A percentile compares a stretch with the other conserved stretches of the same genome.
Conservation (phyloP, 2,113 vertebrate species). For the Perccottus glenii region DNA sequence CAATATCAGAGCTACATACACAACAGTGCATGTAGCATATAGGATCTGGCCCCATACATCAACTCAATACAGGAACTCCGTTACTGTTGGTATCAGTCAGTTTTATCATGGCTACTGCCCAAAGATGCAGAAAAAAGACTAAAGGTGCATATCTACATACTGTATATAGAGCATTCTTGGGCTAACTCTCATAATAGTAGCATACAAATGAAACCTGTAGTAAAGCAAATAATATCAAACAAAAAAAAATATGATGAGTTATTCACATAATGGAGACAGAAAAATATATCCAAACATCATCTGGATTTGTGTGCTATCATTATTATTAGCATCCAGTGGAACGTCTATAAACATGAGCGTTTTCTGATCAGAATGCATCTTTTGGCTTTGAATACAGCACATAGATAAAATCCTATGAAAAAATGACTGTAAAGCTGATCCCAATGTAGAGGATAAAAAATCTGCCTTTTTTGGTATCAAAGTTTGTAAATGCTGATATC, state of each 20-base stretch:
- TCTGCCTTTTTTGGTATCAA: slow-evolving; percentile 92
- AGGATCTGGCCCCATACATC: neutral
- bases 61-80: slow-evolving; percentile 11
- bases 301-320: slow-evolving; percentile 86
- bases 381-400: slow-evolving; percentile 85
- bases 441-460: slow-evolving; percentile 77
- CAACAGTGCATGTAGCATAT: no score
- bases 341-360: slow-evolving; percentile 87
- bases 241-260: slow-evolving; percentile 42
- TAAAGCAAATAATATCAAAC: slow-evolving; percentile 59
- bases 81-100: slow-evolving; percentile 9
- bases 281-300: slow-evolving; percentile 75
- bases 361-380: slow-evolving; percentile 84
- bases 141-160: slow-evolving; percentile 90
- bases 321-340: slow-evolving; percentile 65
- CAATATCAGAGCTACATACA: no score
- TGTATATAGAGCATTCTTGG: slow-evolving; percentile 89
- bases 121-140: slow-evolving; percentile 62
- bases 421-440: slow-evolving; percentile 88
- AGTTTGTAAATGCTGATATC: slow-evolving; percentile 81
- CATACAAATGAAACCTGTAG: slow-evolving; percentile 66
- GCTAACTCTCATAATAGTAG: slow-evolving; percentile 89
- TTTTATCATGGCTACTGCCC: slow-evolving; percentile 42
- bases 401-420: slow-evolving; percentile 83
- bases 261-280: slow-evolving; percentile 74